phyloP scores from a whole-genome alignment of 2,113 vertebrate genomes.

The Anhinga rufa region DNA sequence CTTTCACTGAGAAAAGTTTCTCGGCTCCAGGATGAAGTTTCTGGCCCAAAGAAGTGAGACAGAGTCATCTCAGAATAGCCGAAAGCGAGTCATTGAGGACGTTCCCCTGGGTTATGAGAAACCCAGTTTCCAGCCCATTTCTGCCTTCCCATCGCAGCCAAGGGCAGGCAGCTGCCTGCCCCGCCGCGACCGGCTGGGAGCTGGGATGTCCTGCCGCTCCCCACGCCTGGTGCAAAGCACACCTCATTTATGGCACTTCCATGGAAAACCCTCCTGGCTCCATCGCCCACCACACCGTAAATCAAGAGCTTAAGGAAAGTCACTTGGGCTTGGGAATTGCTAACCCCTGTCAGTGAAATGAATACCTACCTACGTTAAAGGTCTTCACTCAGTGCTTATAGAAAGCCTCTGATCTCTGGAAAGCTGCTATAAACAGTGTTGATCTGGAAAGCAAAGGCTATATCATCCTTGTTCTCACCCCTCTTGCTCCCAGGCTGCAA shows the following conservation, averaged over 20 bases:
- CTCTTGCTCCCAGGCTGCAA: background rate
- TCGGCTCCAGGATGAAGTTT: background rate
- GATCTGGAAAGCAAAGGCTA: background rate
- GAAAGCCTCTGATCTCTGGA: background rate
- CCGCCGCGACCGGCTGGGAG: rapidly evolving
- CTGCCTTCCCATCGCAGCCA: rapidly evolving
- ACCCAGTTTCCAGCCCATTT: background rate
- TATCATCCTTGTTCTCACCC: background rate
- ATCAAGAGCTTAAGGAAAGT: background rate
- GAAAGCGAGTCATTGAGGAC: rapidly evolving
- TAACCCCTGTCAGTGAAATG: background rate
- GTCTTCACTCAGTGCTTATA: background rate
- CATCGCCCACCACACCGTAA: background rate
- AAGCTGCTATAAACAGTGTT: background rate
- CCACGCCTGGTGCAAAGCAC: background rate
- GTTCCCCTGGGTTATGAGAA: background rate
- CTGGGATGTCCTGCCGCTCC: background rate
- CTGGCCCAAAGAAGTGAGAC: background rate
- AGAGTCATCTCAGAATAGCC: background rate
- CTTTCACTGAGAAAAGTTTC: background rate
- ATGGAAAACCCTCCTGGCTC: background rate
- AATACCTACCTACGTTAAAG: background rate
- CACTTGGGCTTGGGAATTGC: background rate
- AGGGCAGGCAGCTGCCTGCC: background rate
- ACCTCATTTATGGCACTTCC: background rate